Evolutionary conservation across 1,140 invertebrate genomes (phyloP).

Genomic region (Limonius californicus): DNA sequence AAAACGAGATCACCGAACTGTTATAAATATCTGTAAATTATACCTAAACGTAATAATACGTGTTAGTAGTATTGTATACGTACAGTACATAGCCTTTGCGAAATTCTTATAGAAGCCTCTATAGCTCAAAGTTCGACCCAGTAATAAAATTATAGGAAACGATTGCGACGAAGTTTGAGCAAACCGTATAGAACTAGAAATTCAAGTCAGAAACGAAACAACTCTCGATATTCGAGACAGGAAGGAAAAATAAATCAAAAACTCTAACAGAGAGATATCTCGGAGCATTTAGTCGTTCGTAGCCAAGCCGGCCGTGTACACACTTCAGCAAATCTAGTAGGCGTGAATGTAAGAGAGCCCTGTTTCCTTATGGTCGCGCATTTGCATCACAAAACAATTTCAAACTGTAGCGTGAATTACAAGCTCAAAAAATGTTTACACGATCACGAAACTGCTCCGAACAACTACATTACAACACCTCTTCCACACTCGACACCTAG

Average conservation of each 20-base stretch:
- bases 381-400: conserved; percentile 25
- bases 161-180: too few relatives aligned
- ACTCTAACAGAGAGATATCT: conserved; percentile 19
- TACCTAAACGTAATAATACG: too few relatives aligned
- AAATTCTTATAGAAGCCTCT: too few relatives aligned
- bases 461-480: neutral
- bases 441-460: neutral
- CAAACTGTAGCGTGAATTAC: conserved; percentile 14
- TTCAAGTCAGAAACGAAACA: too few relatives aligned
- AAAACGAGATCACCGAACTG: neutral
- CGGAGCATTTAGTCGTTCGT: neutral
- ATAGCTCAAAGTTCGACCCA: too few relatives aligned
- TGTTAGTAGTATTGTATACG: too few relatives aligned
- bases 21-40: too few relatives aligned
- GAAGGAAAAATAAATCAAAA: neutral
- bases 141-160: too few relatives aligned
- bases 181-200: too few relatives aligned
- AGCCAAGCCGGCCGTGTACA: conserved; percentile 16
- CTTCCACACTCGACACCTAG: too few relatives aligned
- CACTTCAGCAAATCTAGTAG: conserved; percentile 16
- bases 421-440: conserved; percentile 5
- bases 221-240: too few relatives aligned
- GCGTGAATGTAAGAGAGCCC: conserved; percentile 20
- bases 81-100: too few relatives aligned
- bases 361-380: conserved; percentile 22